Conservation (phyloP, 2,888 invertebrate species). For the Athalia rosae region DNA sequence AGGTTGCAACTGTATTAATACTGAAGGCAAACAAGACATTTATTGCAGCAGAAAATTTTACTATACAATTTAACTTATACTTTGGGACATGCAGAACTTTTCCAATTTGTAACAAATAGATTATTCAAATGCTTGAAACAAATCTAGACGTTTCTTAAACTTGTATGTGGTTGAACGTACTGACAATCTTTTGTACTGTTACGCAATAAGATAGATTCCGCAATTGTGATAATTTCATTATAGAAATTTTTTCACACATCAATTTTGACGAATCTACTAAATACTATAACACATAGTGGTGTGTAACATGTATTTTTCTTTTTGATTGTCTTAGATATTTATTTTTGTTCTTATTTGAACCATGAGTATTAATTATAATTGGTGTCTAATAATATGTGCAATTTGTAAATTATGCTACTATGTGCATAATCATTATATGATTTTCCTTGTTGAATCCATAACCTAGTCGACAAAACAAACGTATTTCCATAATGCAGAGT, state of each 20-base stretch:
- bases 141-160: neutral
- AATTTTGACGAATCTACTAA: neutral
- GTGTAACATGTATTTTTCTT: neutral
- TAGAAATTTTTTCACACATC: neutral
- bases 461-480: neutral
- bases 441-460: neutral
- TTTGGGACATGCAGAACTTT: no score
- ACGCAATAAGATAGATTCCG: conserved; percentile 8
- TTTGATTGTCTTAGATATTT: neutral
- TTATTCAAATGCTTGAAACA: neutral
- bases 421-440: neutral
- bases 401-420: neutral
- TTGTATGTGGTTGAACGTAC: neutral
- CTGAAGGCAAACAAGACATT: no score
- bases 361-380: conserved; percentile 14
- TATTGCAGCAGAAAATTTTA: no score
- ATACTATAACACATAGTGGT: neutral
- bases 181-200: neutral
- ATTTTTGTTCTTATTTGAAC: neutral
- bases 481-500: neutral
- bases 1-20: no score
- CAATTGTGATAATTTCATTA: neutral
- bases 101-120: no score
- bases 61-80: no score
- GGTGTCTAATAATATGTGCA: neutral